Conservation (phyloP, 2,113 vertebrate genomes). For the Siphamia tubifer region DNA sequence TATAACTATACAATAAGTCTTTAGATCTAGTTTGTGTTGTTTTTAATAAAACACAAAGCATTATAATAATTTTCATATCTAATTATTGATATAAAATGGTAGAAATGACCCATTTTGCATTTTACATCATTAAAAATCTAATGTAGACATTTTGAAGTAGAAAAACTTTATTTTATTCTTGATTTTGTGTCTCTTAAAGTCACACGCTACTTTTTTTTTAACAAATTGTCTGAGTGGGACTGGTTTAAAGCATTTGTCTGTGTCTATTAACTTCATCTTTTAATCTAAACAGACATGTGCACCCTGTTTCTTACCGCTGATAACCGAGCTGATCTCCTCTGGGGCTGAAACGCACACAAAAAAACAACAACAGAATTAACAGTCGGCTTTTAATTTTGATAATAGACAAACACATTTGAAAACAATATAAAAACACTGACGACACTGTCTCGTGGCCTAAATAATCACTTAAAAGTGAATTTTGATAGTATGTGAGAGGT, state of each 20-base stretch:
- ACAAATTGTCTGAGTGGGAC: not conserved
- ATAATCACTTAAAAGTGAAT: not conserved
- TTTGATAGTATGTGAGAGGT: not conserved
- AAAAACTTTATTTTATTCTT: not conserved
- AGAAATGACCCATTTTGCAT: not conserved
- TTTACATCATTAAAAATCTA: not conserved
- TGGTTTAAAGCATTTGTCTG: not conserved
- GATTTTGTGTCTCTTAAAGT: not conserved
- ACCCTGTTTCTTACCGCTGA: conserved; percentile 83
- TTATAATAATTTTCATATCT: not conserved
- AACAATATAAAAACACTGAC: not conserved
- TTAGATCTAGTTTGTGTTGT: not conserved
- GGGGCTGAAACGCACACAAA: conserved; percentile 83
- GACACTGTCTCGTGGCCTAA: not conserved
- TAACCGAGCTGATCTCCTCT: conserved; percentile 93
- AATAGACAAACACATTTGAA: not conserved
- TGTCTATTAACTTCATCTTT: not conserved
- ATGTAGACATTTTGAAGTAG: not conserved
- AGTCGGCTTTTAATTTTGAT: not conserved
- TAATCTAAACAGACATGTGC: not conserved
- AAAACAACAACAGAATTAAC: conserved; percentile 23
- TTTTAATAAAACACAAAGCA: not conserved
- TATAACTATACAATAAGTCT: not conserved
- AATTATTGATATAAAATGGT: not conserved
- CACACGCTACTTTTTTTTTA: not conserved